Percentiles rank a stretch among this genome's conserved stretches.
Conservation (phyloP, 64 coral and sea anemone species). For the Pocillopora verrucosa region DNA sequence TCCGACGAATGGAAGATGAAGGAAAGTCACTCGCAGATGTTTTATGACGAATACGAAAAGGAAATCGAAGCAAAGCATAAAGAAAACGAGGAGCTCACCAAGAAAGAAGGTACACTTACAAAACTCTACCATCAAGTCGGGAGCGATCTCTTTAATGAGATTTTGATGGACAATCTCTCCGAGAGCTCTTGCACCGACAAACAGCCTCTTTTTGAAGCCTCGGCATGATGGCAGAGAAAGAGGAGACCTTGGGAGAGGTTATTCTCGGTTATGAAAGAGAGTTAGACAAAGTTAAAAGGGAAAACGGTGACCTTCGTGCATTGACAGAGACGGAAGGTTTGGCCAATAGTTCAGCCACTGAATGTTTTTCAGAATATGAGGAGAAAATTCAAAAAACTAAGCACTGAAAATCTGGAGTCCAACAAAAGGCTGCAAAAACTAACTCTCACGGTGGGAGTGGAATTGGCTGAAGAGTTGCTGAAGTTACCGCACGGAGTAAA, state of each 20-base stretch:
- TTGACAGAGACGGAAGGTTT: conserved; percentile 37
- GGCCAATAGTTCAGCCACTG: conserved; percentile 14
- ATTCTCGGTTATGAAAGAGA: conserved; percentile 52
- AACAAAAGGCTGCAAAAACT: conserved; percentile 58
- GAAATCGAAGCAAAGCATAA: background rate
- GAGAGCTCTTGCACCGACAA: background rate
- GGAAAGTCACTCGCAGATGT: background rate
- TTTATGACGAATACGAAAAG: background rate
- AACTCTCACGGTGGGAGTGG: conserved; percentile 49
- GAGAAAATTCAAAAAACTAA: conserved; percentile 52
- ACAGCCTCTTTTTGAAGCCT: conserved; percentile 5
- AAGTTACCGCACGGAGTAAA: background rate
- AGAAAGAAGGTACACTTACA: background rate
- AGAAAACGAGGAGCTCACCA: background rate
- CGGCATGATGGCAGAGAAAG: background rate
- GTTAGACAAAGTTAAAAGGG: conserved; percentile 36
- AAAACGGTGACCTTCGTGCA: conserved; percentile 38
- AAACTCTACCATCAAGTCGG: conserved; percentile 36
- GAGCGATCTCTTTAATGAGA: background rate
- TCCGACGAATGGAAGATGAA: background rate
- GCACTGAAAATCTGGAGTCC: conserved; percentile 37
- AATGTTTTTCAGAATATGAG: conserved; percentile 46
- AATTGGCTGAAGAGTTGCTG: conserved; percentile 54
- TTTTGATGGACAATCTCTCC: background rate
- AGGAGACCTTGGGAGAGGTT: conserved; percentile 23